A percentile compares a stretch with the other conserved stretches of the same genome.
These are phyloP conservation scores for Platichthys flesus DNA, from an alignment of 2,113 vertebrate genomes.

Conservation along the genomic window DNA sequence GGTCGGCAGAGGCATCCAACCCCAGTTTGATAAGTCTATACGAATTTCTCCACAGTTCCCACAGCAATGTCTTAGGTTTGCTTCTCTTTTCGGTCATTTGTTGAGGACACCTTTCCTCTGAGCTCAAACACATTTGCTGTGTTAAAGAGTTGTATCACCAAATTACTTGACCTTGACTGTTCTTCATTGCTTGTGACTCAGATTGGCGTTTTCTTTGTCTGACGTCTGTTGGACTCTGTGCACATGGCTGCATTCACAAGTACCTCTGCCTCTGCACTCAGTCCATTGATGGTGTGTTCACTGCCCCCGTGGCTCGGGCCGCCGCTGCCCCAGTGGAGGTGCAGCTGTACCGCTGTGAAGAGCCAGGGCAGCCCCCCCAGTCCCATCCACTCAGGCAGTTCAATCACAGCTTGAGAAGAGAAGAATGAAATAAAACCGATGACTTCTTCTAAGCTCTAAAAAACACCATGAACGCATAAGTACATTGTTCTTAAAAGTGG, in stretches of 20 bases:
- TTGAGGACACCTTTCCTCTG: too few species aligned
- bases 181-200: background rate
- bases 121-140: too few species aligned
- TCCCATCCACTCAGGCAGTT: constrained; percentile 84
- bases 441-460: background rate
- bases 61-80: too few species aligned
- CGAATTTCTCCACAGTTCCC: too few species aligned
- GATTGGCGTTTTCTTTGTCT: background rate
- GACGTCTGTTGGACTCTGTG: background rate
- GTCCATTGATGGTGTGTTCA: constrained; percentile 88
- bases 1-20: too few species aligned
- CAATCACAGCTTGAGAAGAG: constrained; percentile 82
- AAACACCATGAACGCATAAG: background rate
- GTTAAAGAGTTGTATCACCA: background rate
- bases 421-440: background rate
- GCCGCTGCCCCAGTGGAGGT: constrained; percentile 91
- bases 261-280: constrained; percentile 88
- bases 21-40: too few species aligned
- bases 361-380: constrained; percentile 84
- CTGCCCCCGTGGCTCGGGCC: constrained; percentile 78
- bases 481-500: background rate
- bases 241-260: constrained; percentile 9
- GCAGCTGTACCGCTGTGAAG: constrained; percentile 88
- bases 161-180: background rate
- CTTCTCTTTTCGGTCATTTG: too few species aligned